A percentile compares a stretch with the other conserved stretches of the same genome.
phyloP scores from a whole-genome alignment of 2,888 invertebrate species.

The Xanthorhoe spadicearia region DNA sequence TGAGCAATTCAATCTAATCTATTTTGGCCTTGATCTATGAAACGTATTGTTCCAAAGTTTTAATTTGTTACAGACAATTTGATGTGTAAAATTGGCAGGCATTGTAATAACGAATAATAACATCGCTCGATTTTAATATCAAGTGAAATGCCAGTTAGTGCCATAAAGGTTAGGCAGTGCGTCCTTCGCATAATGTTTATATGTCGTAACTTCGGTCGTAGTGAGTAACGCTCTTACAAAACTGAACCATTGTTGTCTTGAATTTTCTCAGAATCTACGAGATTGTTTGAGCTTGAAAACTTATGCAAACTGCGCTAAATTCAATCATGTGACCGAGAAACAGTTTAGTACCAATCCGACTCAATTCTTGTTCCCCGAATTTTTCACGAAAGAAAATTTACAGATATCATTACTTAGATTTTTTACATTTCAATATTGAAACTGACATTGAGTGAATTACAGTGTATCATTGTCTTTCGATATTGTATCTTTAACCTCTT shows the following conservation, averaged over 20 bases:
- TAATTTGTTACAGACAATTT: slow-evolving; percentile 42
- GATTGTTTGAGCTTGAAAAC: slow-evolving; percentile 32
- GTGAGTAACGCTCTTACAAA: slow-evolving; percentile 48
- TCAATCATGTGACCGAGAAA: slow-evolving; percentile 28
- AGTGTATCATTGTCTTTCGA: neutral
- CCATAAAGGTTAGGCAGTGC: slow-evolving; percentile 50
- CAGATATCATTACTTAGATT: neutral
- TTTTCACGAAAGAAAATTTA: too few species aligned
- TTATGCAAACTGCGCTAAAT: slow-evolving; percentile 28
- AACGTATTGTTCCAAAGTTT: slow-evolving; percentile 43
- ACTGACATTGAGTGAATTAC: neutral
- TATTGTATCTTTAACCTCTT: neutral
- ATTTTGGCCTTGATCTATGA: slow-evolving; percentile 43
- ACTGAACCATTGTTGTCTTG: slow-evolving; percentile 51
- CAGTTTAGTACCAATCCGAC: neutral
- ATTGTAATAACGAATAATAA: slow-evolving; percentile 40
- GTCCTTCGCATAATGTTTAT: slow-evolving; percentile 51
- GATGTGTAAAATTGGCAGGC: slow-evolving; percentile 39
- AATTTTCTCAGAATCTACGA: slow-evolving; percentile 45
- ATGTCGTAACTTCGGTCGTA: slow-evolving; percentile 42
- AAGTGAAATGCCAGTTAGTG: slow-evolving; percentile 52
- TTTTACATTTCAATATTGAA: neutral
- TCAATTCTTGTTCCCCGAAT: too few species aligned
- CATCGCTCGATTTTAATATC: slow-evolving; percentile 26
- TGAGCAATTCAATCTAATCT: slow-evolving; percentile 43